Conservation (phyloP, 2,888 invertebrate species). For the Chloromyia formosa region DNA sequence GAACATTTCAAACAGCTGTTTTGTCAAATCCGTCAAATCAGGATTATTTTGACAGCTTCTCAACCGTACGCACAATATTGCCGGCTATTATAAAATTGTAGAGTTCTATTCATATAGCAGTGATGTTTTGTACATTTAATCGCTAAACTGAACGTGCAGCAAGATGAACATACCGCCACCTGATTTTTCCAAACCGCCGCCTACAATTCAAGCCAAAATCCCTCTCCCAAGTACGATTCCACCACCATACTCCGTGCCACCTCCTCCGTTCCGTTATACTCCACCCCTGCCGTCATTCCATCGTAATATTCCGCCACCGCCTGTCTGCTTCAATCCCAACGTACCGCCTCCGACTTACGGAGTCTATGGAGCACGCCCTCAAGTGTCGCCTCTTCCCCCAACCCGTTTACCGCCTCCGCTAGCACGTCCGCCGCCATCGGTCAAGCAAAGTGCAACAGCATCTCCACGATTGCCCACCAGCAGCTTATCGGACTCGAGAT, state of each 20-base stretch:
- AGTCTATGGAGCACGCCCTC: neutral
- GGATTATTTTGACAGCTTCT: too few species aligned
- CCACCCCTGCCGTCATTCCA: neutral
- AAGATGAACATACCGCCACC: conserved; percentile 56
- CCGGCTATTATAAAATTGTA: too few species aligned
- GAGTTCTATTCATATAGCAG: too few species aligned
- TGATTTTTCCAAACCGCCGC: conserved; percentile 53
- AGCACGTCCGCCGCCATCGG: neutral
- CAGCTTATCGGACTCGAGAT: neutral
- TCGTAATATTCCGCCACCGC: conserved; percentile 20
- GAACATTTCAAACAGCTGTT: too few species aligned
- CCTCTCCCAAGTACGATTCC: conserved; percentile 42
- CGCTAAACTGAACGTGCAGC: neutral
- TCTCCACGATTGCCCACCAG: neutral
- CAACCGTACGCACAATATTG: too few species aligned
- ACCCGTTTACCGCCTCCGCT: neutral
- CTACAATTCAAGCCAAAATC: neutral
- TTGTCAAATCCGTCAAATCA: too few species aligned
- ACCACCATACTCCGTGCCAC: conserved; percentile 40
- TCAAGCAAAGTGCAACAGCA: neutral
- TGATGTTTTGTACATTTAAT: too few species aligned
- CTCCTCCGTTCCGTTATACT: neutral
- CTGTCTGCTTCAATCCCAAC: conserved; percentile 15
- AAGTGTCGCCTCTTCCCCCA: neutral
- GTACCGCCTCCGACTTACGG: conserved; percentile 14